A percentile compares a stretch with the other conserved stretches of the same genome.
phyloP scores from a whole-genome alignment of 2,113 vertebrate genomes.

The Stomatorhinus ivindoensis region DNA sequence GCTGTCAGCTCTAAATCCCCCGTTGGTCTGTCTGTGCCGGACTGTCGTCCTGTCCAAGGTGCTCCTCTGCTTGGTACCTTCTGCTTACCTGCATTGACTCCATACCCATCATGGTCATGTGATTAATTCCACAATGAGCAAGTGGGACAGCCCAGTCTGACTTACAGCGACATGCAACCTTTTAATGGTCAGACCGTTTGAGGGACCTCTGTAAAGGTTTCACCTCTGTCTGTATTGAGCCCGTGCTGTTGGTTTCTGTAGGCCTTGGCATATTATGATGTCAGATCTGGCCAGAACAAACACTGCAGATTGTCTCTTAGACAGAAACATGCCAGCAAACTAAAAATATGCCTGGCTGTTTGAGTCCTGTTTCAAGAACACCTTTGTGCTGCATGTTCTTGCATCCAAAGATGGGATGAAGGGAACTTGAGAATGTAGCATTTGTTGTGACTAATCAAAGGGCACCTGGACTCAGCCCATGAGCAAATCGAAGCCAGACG shows the following conservation, averaged over 20 bases:
- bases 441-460: not conserved
- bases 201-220: not conserved
- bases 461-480: not conserved
- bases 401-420: conserved; percentile 6
- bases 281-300: not conserved
- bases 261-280: not conserved
- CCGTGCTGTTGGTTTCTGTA: not conserved
- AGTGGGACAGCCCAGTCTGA: not conserved
- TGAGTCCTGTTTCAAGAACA: not conserved
- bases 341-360: not conserved
- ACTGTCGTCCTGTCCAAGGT: not conserved
- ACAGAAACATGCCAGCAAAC: not conserved
- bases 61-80: not conserved
- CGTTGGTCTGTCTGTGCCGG: not conserved
- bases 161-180: not conserved
- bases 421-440: not conserved
- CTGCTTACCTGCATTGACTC: not conserved
- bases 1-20: not conserved
- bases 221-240: not conserved
- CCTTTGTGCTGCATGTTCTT: not conserved
- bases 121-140: not conserved
- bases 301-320: not conserved
- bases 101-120: not conserved
- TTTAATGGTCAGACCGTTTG: not conserved
- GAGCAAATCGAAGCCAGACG: not conserved